Percentiles rank a stretch among this genome's conserved stretches.
phyloP scores from a whole-genome alignment of 1,140 invertebrate genomes.

The Drosophila nebulosa region DNA sequence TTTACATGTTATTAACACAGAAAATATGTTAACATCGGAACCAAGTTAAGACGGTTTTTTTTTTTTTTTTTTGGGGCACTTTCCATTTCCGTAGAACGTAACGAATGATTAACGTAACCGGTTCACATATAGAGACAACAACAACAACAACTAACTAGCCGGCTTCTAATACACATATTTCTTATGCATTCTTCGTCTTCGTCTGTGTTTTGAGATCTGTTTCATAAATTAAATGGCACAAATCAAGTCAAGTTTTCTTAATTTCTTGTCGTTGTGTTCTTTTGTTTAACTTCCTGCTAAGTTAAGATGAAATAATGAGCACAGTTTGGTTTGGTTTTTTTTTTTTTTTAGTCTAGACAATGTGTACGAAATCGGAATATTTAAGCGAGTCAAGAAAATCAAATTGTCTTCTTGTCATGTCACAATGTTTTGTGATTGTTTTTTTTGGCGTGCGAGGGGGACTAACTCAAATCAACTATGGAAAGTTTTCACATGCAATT shows the following conservation, averaged over 20 bases:
- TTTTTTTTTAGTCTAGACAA: slow-evolving; percentile 33
- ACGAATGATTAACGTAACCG: slow-evolving; percentile 53
- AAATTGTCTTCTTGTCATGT: not conserved
- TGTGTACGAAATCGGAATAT: slow-evolving; percentile 33
- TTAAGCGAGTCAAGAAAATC: not conserved
- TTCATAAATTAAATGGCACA: slow-evolving; percentile 49
- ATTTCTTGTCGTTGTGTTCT: slow-evolving; percentile 21
- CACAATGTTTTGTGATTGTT: not conserved
- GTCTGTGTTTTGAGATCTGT: slow-evolving; percentile 10
- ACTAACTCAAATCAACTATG: slow-evolving; percentile 26
- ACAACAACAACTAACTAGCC: not conserved
- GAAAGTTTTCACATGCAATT: slow-evolving; percentile 47
- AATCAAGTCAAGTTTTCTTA: slow-evolving; percentile 49
- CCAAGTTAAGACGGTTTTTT: no score
- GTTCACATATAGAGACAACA: slow-evolving; percentile 29
- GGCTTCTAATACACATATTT: slow-evolving; percentile 24
- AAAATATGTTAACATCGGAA: slow-evolving; percentile 23
- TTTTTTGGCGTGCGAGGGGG: no score
- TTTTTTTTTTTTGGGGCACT: no score
- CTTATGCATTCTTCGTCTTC: slow-evolving; percentile 1
- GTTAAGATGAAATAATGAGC: slow-evolving; percentile 2
- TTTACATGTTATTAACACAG: slow-evolving; percentile 49
- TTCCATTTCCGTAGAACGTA: slow-evolving; percentile 55
- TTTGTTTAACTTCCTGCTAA: slow-evolving; percentile 8
- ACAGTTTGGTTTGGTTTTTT: no score